phyloP scores from a whole-genome alignment of 2,113 vertebrate species.

The Psophia crepitans region DNA sequence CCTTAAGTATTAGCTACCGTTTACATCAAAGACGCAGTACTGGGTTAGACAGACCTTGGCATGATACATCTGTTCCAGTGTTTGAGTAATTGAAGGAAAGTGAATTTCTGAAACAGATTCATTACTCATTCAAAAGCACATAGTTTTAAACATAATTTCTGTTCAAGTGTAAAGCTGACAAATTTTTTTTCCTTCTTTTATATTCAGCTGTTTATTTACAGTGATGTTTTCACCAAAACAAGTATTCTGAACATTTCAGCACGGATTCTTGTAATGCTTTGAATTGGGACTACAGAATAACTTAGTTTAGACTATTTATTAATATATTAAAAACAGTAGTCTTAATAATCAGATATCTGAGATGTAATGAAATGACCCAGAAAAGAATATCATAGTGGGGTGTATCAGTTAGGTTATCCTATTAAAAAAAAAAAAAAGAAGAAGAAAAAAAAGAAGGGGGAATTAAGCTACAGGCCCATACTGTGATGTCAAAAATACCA shows the following conservation, averaged over 20 bases:
- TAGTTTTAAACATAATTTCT: not conserved
- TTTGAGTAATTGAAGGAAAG: not conserved
- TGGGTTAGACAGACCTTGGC: not conserved
- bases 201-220: not conserved
- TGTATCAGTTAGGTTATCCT: not conserved
- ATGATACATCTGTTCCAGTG: not conserved
- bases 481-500: not conserved
- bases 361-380: not conserved
- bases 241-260: not conserved
- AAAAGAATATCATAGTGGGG: not conserved
- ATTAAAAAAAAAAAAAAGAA: not conserved
- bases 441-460: fast-evolving
- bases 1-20: not conserved
- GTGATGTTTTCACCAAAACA: not conserved
- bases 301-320: not conserved
- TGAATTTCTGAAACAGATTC: not conserved
- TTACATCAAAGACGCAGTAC: not conserved
- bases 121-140: not conserved
- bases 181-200: not conserved
- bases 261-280: not conserved
- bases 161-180: not conserved
- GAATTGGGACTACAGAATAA: not conserved
- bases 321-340: not conserved
- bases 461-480: not conserved
- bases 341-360: not conserved